These are phyloP conservation scores for Dendrolimus pini DNA, from an alignment of 2,888 invertebrate genomes.

Conservation along the genomic window DNA sequence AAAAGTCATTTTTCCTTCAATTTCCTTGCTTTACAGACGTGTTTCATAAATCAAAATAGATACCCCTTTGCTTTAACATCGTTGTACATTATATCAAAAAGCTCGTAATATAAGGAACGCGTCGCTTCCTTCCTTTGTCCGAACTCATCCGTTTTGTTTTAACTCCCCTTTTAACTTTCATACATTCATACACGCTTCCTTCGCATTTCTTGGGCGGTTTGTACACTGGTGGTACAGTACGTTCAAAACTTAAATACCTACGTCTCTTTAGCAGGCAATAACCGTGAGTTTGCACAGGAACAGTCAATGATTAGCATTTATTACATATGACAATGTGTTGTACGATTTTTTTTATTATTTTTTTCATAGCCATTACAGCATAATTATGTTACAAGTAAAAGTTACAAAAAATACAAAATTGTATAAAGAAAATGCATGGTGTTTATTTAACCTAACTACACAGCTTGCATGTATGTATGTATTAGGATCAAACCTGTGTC, in stretches of 20 bases:
- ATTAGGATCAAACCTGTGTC: too few species aligned
- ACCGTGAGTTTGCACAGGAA: too few species aligned
- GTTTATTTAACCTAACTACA: too few species aligned
- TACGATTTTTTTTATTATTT: too few species aligned
- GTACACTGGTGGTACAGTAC: slow-evolving; percentile 20
- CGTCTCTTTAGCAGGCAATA: too few species aligned
- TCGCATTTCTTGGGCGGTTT: slow-evolving; percentile 30
- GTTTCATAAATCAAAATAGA: slow-evolving; percentile 70
- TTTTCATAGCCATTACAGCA: too few species aligned
- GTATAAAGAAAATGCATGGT: too few species aligned
- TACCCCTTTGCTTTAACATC: slow-evolving; percentile 44
- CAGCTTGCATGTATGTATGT: too few species aligned
- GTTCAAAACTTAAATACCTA: slow-evolving; percentile 2
- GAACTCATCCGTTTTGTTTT: slow-evolving; percentile 74
- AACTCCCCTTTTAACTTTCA: slow-evolving; percentile 73
- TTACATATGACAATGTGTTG: too few species aligned
- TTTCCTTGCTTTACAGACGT: not conserved
- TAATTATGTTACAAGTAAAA: too few species aligned
- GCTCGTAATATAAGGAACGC: slow-evolving; percentile 50
- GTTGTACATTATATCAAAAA: slow-evolving; percentile 52
- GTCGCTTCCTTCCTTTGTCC: slow-evolving; percentile 73
- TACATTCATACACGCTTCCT: slow-evolving; percentile 60
- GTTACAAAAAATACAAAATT: too few species aligned
- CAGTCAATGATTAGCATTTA: too few species aligned
- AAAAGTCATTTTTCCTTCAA: not conserved